Base-by-base conservation (phyloP, 2,113 vertebrate species). In the Scopus umbretta region DNA sequence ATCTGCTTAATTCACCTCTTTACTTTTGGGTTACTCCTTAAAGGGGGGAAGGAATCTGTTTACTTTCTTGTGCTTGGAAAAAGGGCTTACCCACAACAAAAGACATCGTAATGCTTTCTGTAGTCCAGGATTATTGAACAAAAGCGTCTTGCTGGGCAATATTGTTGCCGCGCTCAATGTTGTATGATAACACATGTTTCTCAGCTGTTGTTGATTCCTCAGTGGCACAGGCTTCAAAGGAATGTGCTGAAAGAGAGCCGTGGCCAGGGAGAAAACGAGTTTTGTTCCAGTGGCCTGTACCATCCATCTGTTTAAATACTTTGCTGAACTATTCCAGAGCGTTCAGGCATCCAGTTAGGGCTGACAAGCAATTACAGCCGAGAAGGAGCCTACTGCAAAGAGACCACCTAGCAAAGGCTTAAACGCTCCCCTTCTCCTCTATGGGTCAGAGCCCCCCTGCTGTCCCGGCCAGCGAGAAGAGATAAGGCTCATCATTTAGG, bases 261-360 rank as follows among this genome's bases (percentile, higher is more conserved):
- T 97, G 97, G 98, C 98, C 98, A 83, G 95, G 96, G 98, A 98
- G 98, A 81, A 99, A 98, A 97, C 0, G 94, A 96, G 76, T 73
- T 98, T 96, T 97, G 97, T 99, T 98, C 98, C 97, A 91, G 94
- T 97, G 98, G 97, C 97, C 98, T 97, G 97, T 98, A 98, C 97
- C 97, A 97, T 98, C 98, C 98, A 99, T 98, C 98, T 99, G 98
- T 98, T 99, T 72, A 81, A 94, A 65, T 88, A 83, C 73, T 97
- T 92, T 7, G 71, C 75, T 80, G 94, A 94, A n/a, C 85, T 88
- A 30, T 83, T 92, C 42, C 68, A 78, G 85, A 68, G 90, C 16
- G 80, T 68, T 88, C 94, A 88, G 89, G 65, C 94, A 95, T 94
- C 93, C 91, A 85, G 86, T 92, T 79, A 89, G 73, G 63, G 49